Evolutionary conservation across 2,888 invertebrate genomes (phyloP).

Genomic region (Gymnocheta viridis): DNA sequence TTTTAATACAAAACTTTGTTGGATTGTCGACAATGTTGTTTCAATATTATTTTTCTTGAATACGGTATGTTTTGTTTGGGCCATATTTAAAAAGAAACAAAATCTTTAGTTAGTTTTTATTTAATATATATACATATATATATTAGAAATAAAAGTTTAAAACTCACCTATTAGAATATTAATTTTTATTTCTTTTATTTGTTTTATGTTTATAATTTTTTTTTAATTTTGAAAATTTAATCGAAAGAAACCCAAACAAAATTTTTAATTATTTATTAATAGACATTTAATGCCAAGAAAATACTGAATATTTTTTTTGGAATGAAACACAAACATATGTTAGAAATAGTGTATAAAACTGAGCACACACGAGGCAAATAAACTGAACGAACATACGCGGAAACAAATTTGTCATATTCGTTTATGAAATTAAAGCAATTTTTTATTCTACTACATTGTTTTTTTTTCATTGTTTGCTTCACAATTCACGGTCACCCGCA

Average conservation of each 20-base stretch:
- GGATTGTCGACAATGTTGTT: neutral
- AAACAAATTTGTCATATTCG: too few species aligned
- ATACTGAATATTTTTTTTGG: neutral
- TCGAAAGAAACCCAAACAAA: neutral
- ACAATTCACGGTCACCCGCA: too few species aligned
- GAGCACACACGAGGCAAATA: neutral
- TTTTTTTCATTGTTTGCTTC: too few species aligned
- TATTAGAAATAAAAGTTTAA: neutral
- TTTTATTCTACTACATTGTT: too few species aligned
- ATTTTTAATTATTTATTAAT: neutral
- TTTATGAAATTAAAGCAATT: too few species aligned
- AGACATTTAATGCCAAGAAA: conserved; percentile 35
- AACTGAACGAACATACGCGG: too few species aligned
- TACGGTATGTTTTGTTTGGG: neutral
- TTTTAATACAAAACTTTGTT: neutral
- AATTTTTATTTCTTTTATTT: neutral
- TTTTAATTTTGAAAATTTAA: conserved; percentile 52
- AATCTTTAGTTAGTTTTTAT: conserved; percentile 44
- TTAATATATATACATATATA: neutral
- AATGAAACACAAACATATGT: conserved; percentile 18
- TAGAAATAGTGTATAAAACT: neutral
- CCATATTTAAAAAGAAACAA: conserved; percentile 2
- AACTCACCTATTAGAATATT: conserved; percentile 54
- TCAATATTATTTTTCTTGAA: conserved; percentile 1
- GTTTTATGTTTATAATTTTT: neutral